Evolutionary conservation across 2,888 invertebrate genomes (phyloP).

Genomic region (Pyrgus malvae): DNA sequence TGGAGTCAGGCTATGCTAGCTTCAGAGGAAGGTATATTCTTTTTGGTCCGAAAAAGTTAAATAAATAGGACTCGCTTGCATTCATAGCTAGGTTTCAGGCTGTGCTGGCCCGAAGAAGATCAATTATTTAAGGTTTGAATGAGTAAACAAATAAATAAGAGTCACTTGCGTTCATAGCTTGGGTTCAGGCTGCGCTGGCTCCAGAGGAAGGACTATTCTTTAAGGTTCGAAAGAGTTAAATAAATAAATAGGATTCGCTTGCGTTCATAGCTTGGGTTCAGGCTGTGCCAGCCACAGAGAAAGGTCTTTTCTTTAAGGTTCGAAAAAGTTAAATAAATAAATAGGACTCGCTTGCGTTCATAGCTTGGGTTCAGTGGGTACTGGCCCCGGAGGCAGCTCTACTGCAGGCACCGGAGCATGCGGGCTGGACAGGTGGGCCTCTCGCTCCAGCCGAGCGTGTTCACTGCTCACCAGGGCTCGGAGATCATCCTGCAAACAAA

Average conservation of each 20-base stretch:
- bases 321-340: background rate
- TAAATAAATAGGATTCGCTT: background rate
- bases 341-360: background rate
- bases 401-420: conserved; percentile 30
- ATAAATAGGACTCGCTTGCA: background rate
- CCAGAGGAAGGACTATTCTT: background rate
- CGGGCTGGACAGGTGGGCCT: conserved; percentile 39
- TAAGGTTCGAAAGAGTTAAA: background rate
- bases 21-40: too few relatives aligned
- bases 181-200: conserved; percentile 2
- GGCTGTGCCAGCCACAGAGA: background rate
- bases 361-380: background rate
- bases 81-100: background rate
- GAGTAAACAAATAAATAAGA: background rate
- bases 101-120: conserved; percentile 15
- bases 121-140: too few relatives aligned
- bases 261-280: background rate
- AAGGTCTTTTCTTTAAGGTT: too few relatives aligned
- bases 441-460: conserved; percentile 75
- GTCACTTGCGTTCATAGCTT: background rate
- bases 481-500: conserved; percentile 84
- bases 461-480: conserved; percentile 79
- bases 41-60: background rate
- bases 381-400: background rate
- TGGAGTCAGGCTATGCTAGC: conserved; percentile 1